Evolutionary conservation across 2,797 vertebrate species (phyloP), one percentile per base, ranked within the genome.

Genomic region (Pelodytes ibericus): DNA sequence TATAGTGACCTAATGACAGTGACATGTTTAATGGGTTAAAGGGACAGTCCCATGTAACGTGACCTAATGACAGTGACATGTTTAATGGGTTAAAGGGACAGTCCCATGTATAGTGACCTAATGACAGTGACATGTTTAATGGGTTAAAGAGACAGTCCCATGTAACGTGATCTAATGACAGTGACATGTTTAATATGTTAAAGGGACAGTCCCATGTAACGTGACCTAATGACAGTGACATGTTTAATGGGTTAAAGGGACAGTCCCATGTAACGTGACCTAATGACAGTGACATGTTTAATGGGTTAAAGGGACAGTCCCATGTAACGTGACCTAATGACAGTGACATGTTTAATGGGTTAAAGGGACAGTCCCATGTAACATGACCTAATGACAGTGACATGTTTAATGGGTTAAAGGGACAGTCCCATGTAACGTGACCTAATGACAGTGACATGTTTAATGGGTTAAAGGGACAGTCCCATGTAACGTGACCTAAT

Each of bases 221-320:
- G 56, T 58, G 25, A 27, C 10, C 56, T 26, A 58, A 58, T 58
- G 24, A 58, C 25, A 58, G 56, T 10, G 22, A 10, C 4, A 6
- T 58, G 56, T 58, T 58, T 58, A 58, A 27, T 58, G 56, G 24
- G 25, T 58, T 58, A 58, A 58, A 58, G 25, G 25, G 56, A 25
- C 25, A 58, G 56, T 58, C 56, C 22, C 51, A 24, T 24, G 20
- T 56, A n/a, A n/a, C n/a, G n/a, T n/a, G n/a, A n/a, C n/a, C n/a
- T n/a, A n/a, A n/a, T 59, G 25, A 39, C 33, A 36, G 33, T 36
- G 33, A 36, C 33, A 36, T 36, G 33, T 36, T 36, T 36, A 36
- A 36, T 36, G 33, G 33, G 33, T 1, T 36, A 36, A 59, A 59
- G 27, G n/a, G n/a, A n/a, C n/a, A n/a, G n/a, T n/a, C n/a, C n/a